These are phyloP conservation scores for Sciurus vulgaris DNA, from an alignment of 2,797 vertebrate genomes.

Conservation along the genomic window DNA sequence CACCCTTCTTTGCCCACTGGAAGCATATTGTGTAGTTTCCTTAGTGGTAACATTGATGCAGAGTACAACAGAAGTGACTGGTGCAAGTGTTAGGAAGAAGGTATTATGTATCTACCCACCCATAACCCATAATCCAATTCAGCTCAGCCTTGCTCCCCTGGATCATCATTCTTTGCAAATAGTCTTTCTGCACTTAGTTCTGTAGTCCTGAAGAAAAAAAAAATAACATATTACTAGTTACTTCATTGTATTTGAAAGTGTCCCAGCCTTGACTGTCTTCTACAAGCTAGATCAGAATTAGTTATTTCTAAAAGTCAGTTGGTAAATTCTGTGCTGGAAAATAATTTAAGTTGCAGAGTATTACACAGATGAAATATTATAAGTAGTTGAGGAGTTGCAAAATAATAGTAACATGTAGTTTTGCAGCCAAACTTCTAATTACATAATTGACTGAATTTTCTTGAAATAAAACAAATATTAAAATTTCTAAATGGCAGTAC, in stretches of 20 bases:
- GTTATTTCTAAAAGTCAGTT: background rate
- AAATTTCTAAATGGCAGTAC: background rate
- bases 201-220: constrained; percentile 32
- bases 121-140: background rate
- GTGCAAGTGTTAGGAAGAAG: background rate
- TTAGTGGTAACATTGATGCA: background rate
- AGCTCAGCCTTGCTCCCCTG: background rate
- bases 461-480: constrained; percentile 25
- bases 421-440: background rate
- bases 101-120: background rate
- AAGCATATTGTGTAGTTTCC: background rate
- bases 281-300: background rate
- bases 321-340: constrained; percentile 46
- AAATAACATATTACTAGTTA: background rate
- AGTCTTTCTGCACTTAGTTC: background rate
- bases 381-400: background rate
- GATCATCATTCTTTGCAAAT: background rate
- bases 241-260: background rate
- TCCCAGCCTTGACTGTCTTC: constrained; percentile 1
- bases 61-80: background rate
- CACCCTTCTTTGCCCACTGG: background rate
- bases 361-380: background rate
- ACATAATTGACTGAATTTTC: background rate
- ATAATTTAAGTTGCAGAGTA: background rate
- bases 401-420: background rate